phyloP scores from a whole-genome alignment of 2,113 vertebrate species.

The Uria lomvia region DNA sequence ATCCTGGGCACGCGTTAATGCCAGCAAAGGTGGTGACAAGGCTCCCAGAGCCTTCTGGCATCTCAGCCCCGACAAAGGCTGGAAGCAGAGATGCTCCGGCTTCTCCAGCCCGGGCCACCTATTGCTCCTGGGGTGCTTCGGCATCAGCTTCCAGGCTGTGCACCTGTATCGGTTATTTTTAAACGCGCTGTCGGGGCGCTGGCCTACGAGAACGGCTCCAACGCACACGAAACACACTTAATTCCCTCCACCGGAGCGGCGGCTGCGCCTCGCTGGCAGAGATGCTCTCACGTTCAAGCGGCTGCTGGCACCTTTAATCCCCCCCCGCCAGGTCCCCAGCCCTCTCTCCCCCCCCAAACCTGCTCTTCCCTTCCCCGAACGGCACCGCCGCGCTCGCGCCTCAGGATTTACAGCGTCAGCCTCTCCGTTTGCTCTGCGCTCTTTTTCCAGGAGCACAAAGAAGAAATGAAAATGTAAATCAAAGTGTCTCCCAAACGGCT shows the following conservation, averaged over 20 bases:
- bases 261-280: not conserved
- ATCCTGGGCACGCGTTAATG: not conserved
- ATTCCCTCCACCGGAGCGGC: not conserved
- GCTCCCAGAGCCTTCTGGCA: not conserved
- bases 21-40: fast-evolving
- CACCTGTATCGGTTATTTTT: not conserved
- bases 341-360: fast-evolving
- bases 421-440: not conserved
- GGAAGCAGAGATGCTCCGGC: not conserved
- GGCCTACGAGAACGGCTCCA: fast-evolving
- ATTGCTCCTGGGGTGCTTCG: fast-evolving
- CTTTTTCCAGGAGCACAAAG: not conserved
- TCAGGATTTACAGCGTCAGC: not conserved
- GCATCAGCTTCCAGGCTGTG: not conserved
- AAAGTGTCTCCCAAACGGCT: not conserved
- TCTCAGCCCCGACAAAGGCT: fast-evolving
- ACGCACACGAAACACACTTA: not conserved
- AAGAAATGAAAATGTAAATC: slow-evolving; percentile 14
- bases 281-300: not conserved
- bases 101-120: not conserved
- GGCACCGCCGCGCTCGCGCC: fast-evolving
- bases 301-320: not conserved
- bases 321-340: too few species aligned
- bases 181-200: not conserved
- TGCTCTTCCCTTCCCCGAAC: not conserved